Evolutionary conservation across 1,140 invertebrate species (phyloP), one percentile per base, ranked within the genome.

Genomic region (Platorchestia sp.): DNA sequence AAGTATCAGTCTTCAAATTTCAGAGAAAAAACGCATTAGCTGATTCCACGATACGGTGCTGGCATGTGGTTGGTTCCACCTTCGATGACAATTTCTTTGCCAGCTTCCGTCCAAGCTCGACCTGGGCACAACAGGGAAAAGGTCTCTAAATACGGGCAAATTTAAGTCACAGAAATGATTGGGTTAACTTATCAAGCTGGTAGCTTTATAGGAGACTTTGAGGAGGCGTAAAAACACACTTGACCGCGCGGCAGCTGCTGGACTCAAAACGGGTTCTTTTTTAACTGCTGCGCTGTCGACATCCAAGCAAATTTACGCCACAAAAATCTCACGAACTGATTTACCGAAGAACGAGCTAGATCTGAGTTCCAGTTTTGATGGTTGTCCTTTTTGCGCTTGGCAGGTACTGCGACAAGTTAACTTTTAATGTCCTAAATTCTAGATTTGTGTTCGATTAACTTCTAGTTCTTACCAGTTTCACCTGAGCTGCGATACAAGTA

Each of bases 171-270:
- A 75, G 59, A 75, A 75, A 75, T 75, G 3, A 75, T 27, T 75
- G 36, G 59, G 14, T 75, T 75, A 75, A 75, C 59, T 75, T 75
- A 10, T 27, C 59, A 75, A 75, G 59, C 59, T 75, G 59, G 14
- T 19, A 75, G 59, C 36, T 75, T 75, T 75, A 75, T 75, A 75
- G 59, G 59, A 27, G 36, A 27, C 14, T 27, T 75, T 75, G 14
- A 75, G 59, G 59, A 75, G 59, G 27, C 59, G 59, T 75, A 89
- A 89, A 89, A 89, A 89, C 87, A 89, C 27, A 41, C 87, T 44
- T 89, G 87, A 89, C 87, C 43, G 43, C 87, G 42, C 87, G 41
- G 87, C 87, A 89, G 87, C n/a, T 89, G 87, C 87, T 89, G n/a
- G 87, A 89, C 87, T 89, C 87, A 89, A 89, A 41, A 42, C 87